phyloP scores from a whole-genome alignment of 2,888 invertebrate genomes.

The Cheiracanthium punctorium region DNA sequence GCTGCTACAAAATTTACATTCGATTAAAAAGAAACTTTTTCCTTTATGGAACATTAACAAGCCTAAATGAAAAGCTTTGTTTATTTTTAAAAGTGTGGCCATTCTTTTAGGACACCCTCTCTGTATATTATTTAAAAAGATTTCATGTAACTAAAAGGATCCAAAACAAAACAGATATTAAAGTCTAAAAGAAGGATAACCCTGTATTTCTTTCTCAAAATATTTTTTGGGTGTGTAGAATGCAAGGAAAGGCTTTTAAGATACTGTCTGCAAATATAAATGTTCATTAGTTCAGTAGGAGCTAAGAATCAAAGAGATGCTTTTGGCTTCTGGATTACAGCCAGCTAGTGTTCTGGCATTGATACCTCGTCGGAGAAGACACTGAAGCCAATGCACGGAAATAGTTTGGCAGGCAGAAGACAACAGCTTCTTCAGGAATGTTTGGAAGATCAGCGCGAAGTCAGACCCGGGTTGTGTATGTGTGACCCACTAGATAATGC shows the following conservation, averaged over 20 bases:
- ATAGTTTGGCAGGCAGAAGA: slow-evolving; percentile 66
- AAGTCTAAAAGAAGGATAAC: no score
- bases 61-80: no score
- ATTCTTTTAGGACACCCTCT: no score
- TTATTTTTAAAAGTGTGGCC: no score
- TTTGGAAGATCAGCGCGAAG: slow-evolving; percentile 47
- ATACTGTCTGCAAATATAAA: slow-evolving; percentile 13
- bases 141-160: no score
- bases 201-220: no score
- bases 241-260: background rate
- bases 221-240: no score
- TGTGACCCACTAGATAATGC: background rate
- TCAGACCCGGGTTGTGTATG: slow-evolving; percentile 17
- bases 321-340: slow-evolving; percentile 35
- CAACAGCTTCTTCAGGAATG: slow-evolving; percentile 58
- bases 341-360: slow-evolving; percentile 61
- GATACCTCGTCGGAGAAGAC: slow-evolving; percentile 53
- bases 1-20: no score
- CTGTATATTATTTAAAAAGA: no score
- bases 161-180: no score
- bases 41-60: no score
- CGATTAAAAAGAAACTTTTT: no score
- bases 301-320: slow-evolving; percentile 20
- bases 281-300: slow-evolving; percentile 22
- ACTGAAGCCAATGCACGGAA: slow-evolving; percentile 68